Evolutionary conservation across 2,113 vertebrate genomes (phyloP).

Genomic region (Cygnus buccinator): DNA sequence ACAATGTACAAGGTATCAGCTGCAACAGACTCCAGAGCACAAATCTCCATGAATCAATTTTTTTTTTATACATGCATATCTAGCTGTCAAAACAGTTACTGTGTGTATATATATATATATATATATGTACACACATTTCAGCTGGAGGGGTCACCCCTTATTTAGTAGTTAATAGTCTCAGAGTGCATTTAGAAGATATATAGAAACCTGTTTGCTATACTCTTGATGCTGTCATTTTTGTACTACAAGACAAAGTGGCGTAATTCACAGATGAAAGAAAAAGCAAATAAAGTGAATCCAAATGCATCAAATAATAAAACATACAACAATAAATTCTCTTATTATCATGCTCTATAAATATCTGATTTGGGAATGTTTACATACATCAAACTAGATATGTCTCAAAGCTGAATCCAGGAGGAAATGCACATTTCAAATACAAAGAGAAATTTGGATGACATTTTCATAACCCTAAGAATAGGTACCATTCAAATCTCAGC

Average conservation of each 20-base stretch:
- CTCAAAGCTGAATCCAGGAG: background rate
- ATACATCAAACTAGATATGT: background rate
- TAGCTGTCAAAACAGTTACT: slow-evolving; percentile 13
- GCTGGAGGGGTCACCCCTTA: background rate
- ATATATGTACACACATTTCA: background rate
- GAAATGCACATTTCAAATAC: background rate
- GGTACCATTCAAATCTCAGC: background rate
- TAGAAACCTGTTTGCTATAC: background rate
- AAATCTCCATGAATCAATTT: background rate
- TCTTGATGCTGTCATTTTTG: background rate
- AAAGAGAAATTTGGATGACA: background rate
- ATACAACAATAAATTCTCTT: background rate
- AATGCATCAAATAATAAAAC: slow-evolving; percentile 3
- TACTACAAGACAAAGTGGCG: background rate
- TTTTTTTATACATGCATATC: background rate
- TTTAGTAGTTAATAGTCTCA: background rate
- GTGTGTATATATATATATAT: background rate
- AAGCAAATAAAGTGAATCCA: slow-evolving; percentile 19
- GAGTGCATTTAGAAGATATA: background rate
- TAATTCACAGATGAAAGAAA: slow-evolving; percentile 32
- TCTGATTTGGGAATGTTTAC: slow-evolving; percentile 7
- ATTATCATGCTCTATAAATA: background rate
- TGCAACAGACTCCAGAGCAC: background rate
- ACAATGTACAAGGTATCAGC: background rate
- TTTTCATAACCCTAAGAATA: background rate